A percentile compares a stretch with the other conserved stretches of the same genome.
Evolutionary conservation across 2,888 invertebrate genomes (phyloP).

Genomic region (Protodeltote pygarga): DNA sequence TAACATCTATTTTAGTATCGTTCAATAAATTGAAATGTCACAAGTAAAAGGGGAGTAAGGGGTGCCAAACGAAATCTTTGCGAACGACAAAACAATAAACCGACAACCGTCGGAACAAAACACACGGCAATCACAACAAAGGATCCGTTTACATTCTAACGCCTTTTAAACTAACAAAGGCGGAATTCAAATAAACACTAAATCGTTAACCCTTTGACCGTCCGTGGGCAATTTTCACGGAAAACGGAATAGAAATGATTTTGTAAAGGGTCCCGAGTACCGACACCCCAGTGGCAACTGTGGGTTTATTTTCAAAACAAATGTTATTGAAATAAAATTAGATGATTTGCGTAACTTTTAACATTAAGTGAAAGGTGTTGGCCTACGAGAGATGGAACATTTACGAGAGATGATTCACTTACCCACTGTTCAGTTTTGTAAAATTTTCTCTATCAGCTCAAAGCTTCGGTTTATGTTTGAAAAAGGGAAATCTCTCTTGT

Average conservation of each 20-base stretch:
- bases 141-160: conserved; percentile 84
- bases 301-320: conserved; percentile 54
- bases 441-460: no score
- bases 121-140: conserved; percentile 81
- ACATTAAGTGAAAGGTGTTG: no score
- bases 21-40: conserved; percentile 47
- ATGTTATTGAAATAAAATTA: neutral
- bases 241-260: conserved; percentile 84
- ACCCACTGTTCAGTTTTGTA: no score
- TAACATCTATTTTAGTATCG: neutral
- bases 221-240: conserved; percentile 84
- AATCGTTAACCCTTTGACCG: conserved; percentile 86
- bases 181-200: conserved; percentile 85
- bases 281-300: conserved; percentile 58
- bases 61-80: conserved; percentile 38
- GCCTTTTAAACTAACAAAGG: conserved; percentile 86
- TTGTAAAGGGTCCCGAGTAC: conserved; percentile 70
- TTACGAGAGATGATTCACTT: no score
- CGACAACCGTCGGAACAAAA: conserved; percentile 55
- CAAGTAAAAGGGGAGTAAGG: conserved; percentile 12
- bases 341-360: no score
- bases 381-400: no score
- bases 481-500: no score
- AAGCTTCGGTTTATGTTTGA: no score
- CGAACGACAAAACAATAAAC: conserved; percentile 54